Evolutionary conservation across 2,113 vertebrate genomes (phyloP).

Genomic region (Ornithorhynchus anatinus): DNA sequence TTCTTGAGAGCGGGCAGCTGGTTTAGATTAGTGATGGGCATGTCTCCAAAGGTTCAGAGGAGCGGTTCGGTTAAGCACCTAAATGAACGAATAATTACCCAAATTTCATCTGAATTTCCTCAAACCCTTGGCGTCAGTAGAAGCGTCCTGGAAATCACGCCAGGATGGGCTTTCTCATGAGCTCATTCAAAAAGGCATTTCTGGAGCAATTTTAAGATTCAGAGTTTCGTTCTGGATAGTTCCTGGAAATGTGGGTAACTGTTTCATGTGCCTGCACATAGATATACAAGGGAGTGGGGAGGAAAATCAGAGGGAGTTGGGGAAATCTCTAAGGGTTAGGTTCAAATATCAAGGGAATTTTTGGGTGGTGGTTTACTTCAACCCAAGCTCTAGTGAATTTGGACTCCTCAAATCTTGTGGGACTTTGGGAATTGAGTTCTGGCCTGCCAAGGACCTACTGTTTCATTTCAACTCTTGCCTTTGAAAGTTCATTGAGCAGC

Average conservation of each 20-base stretch:
- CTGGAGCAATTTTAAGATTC: not conserved
- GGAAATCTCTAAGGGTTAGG: too few species aligned
- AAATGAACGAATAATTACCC: not conserved
- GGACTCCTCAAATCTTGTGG: too few species aligned
- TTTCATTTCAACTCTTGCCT: not conserved
- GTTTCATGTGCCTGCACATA: not conserved
- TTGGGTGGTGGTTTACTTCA: too few species aligned
- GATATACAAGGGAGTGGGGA: too few species aligned
- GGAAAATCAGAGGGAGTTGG: too few species aligned
- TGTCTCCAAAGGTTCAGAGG: not conserved
- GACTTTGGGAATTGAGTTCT: not conserved
- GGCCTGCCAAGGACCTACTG: not conserved
- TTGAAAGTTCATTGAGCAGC: not conserved
- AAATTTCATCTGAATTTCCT: not conserved
- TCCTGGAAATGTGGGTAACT: not conserved
- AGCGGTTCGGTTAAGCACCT: not conserved
- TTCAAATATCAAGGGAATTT: too few species aligned
- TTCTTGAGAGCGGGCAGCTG: not conserved
- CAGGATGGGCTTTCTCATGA: not conserved
- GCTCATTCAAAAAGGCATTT: not conserved
- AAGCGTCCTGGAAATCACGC: not conserved
- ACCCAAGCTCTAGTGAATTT: too few species aligned
- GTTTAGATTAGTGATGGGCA: not conserved
- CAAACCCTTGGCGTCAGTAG: conserved; percentile 5
- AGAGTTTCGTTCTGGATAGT: not conserved